Base-by-base conservation (phyloP, 2,888 invertebrate species). In the Lysandra coridon region DNA sequence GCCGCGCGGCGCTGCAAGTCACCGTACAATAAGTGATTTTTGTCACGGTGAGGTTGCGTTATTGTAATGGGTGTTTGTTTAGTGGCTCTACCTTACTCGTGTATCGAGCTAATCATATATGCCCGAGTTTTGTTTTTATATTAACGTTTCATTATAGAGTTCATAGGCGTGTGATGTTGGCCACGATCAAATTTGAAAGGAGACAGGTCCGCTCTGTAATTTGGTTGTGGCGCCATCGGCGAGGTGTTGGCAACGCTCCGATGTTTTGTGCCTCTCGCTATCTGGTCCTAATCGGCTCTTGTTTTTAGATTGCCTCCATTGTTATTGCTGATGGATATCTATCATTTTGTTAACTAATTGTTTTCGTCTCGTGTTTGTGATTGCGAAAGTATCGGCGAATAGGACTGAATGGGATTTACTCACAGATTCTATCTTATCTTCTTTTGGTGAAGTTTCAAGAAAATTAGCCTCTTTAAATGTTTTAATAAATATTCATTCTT, bases 31-130 rank as follows among this genome's bases (percentile, higher is more conserved):
- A 94, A 94, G 93, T 94, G 94, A 94, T 94, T 94, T 94, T 92
- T 86, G 92, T 92, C 92, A 91, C 89, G 88, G 86, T 94, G 94
- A 94, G 92, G 87, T 86, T 87, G 93, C 93, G 84, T 85, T 93
- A 93, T 93, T 93, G 88, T 92, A 92, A 94, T 93, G 87, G 91
- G 89, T 94, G 94, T 94, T 94, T 94, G 94, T 94, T 94, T 94
- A 93, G 93, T 90, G 91, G 92, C 88, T 93, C 93, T 93, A 93
- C 94, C 94, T 94, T 92, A 92, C 93, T 90, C 93, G 90, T 94
- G 94, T 94, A 94, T 94, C 93, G 89, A 88, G 88, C 93, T 94
- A 94, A 94, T 94, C 94, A 93, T 94, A 92, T 93, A 94, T 94
- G 92, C 93, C 92, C 91, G 91, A 92, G 93, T 93, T 94, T 94